Evolutionary conservation across 2,888 invertebrate genomes (phyloP).

Genomic region (Agrochola lota): DNA sequence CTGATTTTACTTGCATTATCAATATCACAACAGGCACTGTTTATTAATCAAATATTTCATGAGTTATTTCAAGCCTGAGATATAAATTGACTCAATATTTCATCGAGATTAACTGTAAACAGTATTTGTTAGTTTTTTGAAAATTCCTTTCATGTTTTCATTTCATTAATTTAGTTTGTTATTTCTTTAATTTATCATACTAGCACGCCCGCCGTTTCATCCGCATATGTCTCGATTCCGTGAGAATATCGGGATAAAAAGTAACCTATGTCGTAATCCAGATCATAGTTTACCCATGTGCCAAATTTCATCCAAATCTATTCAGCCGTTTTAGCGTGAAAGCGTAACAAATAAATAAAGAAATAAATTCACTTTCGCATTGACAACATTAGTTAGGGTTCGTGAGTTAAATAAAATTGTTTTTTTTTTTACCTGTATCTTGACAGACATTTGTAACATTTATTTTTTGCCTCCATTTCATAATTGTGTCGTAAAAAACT

Average conservation of each 20-base stretch:
- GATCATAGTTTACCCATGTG: no score
- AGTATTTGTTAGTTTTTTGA: neutral
- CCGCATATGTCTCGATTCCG: no score
- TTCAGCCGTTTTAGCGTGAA: no score
- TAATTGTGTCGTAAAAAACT: slow-evolving; percentile 61
- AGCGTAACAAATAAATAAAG: no score
- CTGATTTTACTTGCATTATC: neutral
- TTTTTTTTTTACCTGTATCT: no score
- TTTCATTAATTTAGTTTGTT: neutral
- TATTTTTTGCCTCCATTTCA: neutral
- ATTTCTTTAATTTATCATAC: neutral
- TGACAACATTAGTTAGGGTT: neutral
- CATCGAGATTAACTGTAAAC: neutral
- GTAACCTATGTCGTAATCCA: no score
- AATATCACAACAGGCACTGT: neutral
- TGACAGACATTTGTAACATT: neutral
- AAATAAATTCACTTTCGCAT: no score
- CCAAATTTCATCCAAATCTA: no score
- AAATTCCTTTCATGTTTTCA: neutral
- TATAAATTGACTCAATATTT: slow-evolving; percentile 9
- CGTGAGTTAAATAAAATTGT: no score
- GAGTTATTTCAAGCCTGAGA: neutral
- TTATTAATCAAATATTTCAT: neutral
- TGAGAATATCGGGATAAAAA: no score
- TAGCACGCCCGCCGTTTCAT: no score